Base-by-base conservation (phyloP, 1,140 invertebrate genomes). In the Plutomurus gul region DNA sequence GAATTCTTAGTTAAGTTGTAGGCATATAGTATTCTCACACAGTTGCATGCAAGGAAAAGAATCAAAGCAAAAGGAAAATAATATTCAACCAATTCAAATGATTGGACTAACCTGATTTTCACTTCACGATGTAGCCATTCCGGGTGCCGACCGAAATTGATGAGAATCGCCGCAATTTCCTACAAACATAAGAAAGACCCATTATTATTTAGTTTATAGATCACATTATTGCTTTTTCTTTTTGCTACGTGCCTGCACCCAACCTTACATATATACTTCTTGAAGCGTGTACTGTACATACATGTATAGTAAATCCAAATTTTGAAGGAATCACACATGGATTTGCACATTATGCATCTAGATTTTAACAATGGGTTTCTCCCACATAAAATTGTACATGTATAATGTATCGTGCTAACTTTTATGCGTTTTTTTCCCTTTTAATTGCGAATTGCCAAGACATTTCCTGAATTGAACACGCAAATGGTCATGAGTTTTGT, bases 71-170 rank as follows among this genome's bases (percentile, higher is more conserved):
- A 27, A 43, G 37, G 13, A 20, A 71, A 70, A 13, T 65, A 72
- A 79, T 76, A 74, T 46, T 16, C 46, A 47, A 51, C 20, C 78
- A 87, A 73, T 20, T 16, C 37, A 43, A 7, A 16, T 22, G n/a
- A 3, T 8, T n/a, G n/a, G n/a, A 47, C 90, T 91, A 87, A 96
- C 94, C 94, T 93, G 87, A 97, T 96, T 90, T 95, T 96, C 82
- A 98, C 95, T 89, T 98, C 96, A 87, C 96, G 95, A 84, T 94
- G 95, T 87, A 97, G 94, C 96, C 96, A 98, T 90, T 97, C 95
- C 86, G 91, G 90, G 88, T 98, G 96, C 85, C 93, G 92, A 87
- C 96, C 95, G 88, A 98, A 98, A 87, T 95, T 96, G 88, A 98
- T 97, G 86, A 99, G 91, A 85, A 98, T 94, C 56, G 96, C 95